These are phyloP conservation scores for Tenualosa ilisha DNA, from an alignment of 2,797 vertebrate species.

Conservation along the genomic window DNA sequence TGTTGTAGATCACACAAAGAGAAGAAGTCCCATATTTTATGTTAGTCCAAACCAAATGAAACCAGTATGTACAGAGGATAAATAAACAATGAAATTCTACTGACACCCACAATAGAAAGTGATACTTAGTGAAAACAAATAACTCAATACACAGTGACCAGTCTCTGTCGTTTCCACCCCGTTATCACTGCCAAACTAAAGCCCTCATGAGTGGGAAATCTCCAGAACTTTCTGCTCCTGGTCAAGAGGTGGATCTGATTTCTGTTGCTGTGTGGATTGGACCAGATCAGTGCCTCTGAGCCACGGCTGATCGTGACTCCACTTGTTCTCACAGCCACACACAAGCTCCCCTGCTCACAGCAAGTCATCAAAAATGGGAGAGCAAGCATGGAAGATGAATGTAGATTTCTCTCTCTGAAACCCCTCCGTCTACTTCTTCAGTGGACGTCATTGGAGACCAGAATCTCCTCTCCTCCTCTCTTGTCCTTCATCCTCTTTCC, in stretches of 20 bases:
- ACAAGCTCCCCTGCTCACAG: neutral
- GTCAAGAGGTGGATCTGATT: neutral
- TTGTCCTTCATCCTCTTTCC: neutral
- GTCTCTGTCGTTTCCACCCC: neutral
- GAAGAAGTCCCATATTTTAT: neutral
- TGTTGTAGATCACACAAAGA: neutral
- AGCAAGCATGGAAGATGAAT: neutral
- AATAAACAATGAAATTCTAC: neutral
- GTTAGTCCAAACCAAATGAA: neutral
- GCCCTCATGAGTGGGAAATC: neutral
- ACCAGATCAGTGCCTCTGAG: neutral
- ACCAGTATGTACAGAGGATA: neutral
- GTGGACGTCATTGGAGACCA: neutral
- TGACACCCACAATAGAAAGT: neutral
- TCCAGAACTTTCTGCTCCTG: neutral
- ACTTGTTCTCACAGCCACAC: neutral
- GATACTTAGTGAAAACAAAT: neutral
- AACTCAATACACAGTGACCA: neutral
- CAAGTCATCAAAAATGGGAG: neutral
- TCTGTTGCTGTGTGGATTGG: neutral
- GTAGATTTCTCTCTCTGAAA: neutral
- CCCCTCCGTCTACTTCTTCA: neutral
- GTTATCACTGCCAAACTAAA: neutral
- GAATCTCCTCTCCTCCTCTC: neutral
- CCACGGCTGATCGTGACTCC: neutral